These are phyloP conservation scores for Anagyrus pseudococci DNA, from an alignment of 2,888 invertebrate species.

Conservation along the genomic window DNA sequence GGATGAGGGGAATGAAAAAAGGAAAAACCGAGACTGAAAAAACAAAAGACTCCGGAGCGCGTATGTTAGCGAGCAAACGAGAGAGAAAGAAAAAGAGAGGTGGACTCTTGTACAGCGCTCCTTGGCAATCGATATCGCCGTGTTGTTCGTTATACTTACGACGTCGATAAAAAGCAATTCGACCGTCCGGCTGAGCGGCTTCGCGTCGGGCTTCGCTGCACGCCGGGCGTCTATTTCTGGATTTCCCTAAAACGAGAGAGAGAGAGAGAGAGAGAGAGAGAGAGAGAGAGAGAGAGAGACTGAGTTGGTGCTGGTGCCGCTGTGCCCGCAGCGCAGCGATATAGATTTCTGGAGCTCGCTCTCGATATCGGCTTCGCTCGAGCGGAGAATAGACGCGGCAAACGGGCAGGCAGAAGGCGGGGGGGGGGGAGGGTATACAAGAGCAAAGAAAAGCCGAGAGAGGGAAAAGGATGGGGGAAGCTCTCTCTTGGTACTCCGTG, in stretches of 20 bases:
- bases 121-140: constrained; percentile 21
- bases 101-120: background rate
- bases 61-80: too few relatives aligned
- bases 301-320: too few relatives aligned
- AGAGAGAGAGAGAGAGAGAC: background rate
- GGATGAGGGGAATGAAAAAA: too few relatives aligned
- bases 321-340: too few relatives aligned
- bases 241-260: constrained; percentile 25
- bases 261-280: background rate
- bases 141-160: constrained; percentile 28
- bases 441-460: constrained; percentile 4
- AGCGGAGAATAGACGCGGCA: constrained; percentile 12
- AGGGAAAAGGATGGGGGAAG: too few relatives aligned
- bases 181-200: constrained; percentile 5
- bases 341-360: constrained; percentile 22
- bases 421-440: constrained; percentile 1
- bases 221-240: constrained; percentile 28
- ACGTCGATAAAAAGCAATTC: constrained; percentile 34
- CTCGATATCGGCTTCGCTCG: constrained; percentile 39
- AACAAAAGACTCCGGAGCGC: too few relatives aligned
- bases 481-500: constrained; percentile 15
- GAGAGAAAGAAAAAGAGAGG: too few relatives aligned
- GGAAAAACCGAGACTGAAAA: too few relatives aligned
- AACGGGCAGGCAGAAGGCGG: background rate
- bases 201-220: background rate